Base-by-base conservation (phyloP, 2,888 invertebrate species). In the Rhingia campestris region DNA sequence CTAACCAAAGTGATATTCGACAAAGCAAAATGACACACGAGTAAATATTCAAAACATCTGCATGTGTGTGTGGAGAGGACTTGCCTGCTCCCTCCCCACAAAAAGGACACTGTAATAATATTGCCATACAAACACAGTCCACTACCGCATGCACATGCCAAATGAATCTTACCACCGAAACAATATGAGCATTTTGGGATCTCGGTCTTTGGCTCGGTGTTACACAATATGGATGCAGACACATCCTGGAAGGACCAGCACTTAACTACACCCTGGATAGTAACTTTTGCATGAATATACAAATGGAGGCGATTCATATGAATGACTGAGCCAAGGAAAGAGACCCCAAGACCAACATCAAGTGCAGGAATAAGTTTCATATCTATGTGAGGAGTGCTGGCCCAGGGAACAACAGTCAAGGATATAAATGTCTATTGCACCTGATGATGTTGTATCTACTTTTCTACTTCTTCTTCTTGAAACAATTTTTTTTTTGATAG, bases 361-460 rank as follows among this genome's bases (percentile, higher is more conserved):
- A 72, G 33, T 81, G 59, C 61, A 76, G 66, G 14, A 72, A 72
- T 81, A 53, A 70, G 37, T 63, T 81, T 58, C 69, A 43, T 35
- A 63, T 64, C 45, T 35, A 33, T 67, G 41, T 7, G 53, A 47
- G 22, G 49, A 41, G 10, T 39, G 45, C 22, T 35, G 41, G 51
- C 39, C 54, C 66, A 41, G 14, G 58, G 30, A 70, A 53, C 63
- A 63, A 81, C 41, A 76, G 72, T 56, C 66, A 61, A 76, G 76
- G 81, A 81, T 76, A 22, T 22, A 49, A 49, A 54, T 56, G 49
- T 69, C 58, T 70, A 43, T 54, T 75, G 70, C 70, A 76, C 81
- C 75, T 76, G 76, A 76, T 76, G 76, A 72, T 70, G 53, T 47
- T 39, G 56, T 41, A 37, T 39, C 10, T 59, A 30, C 33, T 37